Base-by-base conservation (phyloP, 2,888 invertebrate genomes). In the Tryphoninae sp. region DNA sequence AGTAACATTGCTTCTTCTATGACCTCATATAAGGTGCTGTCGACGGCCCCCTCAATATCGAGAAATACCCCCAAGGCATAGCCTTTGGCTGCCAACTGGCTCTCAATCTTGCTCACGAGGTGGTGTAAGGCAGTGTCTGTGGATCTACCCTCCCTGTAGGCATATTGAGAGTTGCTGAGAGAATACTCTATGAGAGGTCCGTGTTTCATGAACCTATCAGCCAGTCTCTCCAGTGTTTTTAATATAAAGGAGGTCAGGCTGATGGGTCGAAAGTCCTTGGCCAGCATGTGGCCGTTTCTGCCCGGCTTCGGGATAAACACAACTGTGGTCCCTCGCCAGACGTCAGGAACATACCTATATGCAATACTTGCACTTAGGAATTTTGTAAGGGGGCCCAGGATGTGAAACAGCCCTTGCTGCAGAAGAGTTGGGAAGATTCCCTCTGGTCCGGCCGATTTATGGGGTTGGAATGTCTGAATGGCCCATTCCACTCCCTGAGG, bases 181-280 rank as follows among this genome's bases (percentile, higher is more conserved):
- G 26, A 4, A 3, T 26, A 26, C 26, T 26, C 26, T 26, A 26
- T 4, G 26, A 2, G 26, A 26, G 8, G 45, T 8, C 8, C 22
- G 11, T 55, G 2, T n/a, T n/a, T 53, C n/a, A 53, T n/a, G 16
- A 13, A 53, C 1, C 1, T 7, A n/a, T 53, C 53, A n/a, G 16
- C 1, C n/a, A 53, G 55, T 13, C 26, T 61, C 45, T 16, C 49
- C 16, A 19, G 23, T 11, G 68, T 26, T 81, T 77, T 81, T 0
- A 84, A 67, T 9, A 83, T 13, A 16, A 84, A 82, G 2, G 84
- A 84, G 8, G 62, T 74, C 6, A 84, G 68, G 51, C 79, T 84
- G 9, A 84, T 84, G 0, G 83, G 84, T 73, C 81, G 65, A 67
- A 26, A 82, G 0, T 78, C 23, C 33, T 83, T 81, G 1, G 81